These are phyloP conservation scores for Lepilemur septentrionalis DNA, from an alignment of 2,797 vertebrate species.

Conservation along the genomic window DNA sequence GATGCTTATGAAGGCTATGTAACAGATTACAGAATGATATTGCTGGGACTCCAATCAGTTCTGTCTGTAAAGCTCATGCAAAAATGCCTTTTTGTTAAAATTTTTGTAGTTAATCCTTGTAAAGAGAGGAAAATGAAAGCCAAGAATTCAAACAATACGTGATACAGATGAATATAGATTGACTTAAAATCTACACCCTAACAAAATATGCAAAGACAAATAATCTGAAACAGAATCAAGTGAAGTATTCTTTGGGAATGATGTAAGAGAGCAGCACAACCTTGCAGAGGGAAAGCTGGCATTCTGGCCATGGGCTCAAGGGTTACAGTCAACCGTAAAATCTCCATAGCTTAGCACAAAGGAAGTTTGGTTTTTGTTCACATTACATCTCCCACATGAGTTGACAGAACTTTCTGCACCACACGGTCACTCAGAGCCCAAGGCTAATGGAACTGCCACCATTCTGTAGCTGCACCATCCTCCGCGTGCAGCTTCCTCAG, in stretches of 20 bases:
- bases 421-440: background rate
- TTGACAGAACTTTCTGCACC: background rate
- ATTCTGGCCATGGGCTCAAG: background rate
- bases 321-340: background rate
- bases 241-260: background rate
- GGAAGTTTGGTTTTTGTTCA: background rate
- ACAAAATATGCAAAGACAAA: background rate
- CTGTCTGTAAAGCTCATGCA: background rate
- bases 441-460: background rate
- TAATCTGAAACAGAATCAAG: background rate
- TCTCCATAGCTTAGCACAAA: background rate
- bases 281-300: background rate
- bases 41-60: background rate
- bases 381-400: background rate
- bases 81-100: conserved; percentile 1
- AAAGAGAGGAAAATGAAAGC: background rate
- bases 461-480: background rate
- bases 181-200: background rate
- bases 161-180: background rate
- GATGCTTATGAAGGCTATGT: background rate
- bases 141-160: background rate
- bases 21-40: background rate
- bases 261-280: background rate
- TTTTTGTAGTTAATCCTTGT: background rate
- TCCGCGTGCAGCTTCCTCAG: background rate